phyloP scores from a whole-genome alignment of 2,113 vertebrate species.

The Pristiophorus japonicus region DNA sequence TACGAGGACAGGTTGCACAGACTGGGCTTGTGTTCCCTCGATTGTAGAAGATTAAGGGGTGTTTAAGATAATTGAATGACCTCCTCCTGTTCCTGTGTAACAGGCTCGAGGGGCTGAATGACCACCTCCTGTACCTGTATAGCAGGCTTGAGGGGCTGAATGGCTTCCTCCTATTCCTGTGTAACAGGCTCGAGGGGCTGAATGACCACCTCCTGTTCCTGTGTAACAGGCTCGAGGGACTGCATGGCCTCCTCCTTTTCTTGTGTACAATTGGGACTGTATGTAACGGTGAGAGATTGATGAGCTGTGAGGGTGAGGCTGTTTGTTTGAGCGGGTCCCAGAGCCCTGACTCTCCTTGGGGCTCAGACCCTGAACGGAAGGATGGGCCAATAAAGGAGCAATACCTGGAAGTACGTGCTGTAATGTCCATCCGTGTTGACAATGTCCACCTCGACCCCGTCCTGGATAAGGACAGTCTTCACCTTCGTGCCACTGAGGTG shows the following conservation, averaged over 20 bases:
- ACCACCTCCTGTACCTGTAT: neutral
- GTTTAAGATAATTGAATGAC: neutral
- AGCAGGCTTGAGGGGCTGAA: too few species aligned
- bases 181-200: too few species aligned
- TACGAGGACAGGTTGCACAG: neutral
- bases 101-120: too few species aligned
- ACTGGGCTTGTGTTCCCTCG: neutral
- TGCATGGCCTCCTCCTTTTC: neutral
- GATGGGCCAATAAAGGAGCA: neutral
- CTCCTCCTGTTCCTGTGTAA: neutral
- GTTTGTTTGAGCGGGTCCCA: neutral
- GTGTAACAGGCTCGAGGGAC: too few species aligned
- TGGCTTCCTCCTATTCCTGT: neutral
- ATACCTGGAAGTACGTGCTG: slow-evolving; percentile 91
- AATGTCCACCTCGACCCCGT: slow-evolving; percentile 60
- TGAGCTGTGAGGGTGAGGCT: neutral
- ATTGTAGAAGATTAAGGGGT: neutral
- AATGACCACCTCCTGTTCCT: neutral
- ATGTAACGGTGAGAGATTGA: neutral
- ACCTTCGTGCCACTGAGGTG: slow-evolving; percentile 79
- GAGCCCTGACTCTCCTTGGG: neutral
- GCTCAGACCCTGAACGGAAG: neutral
- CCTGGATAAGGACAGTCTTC: slow-evolving; percentile 68
- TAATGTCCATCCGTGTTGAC: slow-evolving; percentile 86
- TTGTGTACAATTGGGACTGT: too few species aligned